phyloP scores from a whole-genome alignment of 2,797 vertebrate genomes.

The Gymnodraco acuticeps region DNA sequence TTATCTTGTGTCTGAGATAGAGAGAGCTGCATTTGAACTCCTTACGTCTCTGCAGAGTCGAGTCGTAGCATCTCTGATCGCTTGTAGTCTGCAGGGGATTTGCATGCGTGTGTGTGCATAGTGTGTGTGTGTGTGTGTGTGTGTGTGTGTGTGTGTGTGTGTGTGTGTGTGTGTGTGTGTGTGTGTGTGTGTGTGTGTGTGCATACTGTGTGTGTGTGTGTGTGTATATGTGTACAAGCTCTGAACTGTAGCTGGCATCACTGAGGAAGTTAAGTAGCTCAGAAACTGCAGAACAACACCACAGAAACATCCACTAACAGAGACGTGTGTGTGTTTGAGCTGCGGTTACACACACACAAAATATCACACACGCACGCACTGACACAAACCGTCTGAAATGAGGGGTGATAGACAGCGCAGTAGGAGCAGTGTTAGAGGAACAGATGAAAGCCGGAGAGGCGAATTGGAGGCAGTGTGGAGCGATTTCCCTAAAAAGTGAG shows the following conservation, averaged over 20 bases:
- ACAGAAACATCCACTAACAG: slow-evolving; percentile 30
- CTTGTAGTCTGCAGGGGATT: slow-evolving; percentile 17
- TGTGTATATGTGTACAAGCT: background rate
- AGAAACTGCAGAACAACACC: slow-evolving; percentile 27
- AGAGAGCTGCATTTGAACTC: slow-evolving; percentile 28
- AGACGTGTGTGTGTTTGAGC: slow-evolving; percentile 8
- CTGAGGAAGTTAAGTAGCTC: slow-evolving; percentile 25
- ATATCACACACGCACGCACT: too few relatives aligned
- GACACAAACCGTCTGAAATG: too few relatives aligned
- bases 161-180: background rate
- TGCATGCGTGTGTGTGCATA: background rate
- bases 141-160: background rate
- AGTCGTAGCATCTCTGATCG: slow-evolving; percentile 21
- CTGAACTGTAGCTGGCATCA: slow-evolving; percentile 11
- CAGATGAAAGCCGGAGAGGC: too few relatives aligned
- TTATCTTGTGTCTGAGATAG: background rate
- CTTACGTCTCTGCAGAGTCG: background rate
- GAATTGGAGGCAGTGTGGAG: too few relatives aligned
- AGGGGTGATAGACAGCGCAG: too few relatives aligned
- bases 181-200: background rate
- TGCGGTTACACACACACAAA: background rate
- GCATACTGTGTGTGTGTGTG: background rate
- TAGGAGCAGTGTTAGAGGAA: too few relatives aligned
- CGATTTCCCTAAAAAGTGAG: too few relatives aligned
- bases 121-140: background rate